A percentile compares a stretch with the other conserved stretches of the same genome.
Evolutionary conservation across 2,888 invertebrate genomes (phyloP).

Genomic region (Pelosia muscerda): DNA sequence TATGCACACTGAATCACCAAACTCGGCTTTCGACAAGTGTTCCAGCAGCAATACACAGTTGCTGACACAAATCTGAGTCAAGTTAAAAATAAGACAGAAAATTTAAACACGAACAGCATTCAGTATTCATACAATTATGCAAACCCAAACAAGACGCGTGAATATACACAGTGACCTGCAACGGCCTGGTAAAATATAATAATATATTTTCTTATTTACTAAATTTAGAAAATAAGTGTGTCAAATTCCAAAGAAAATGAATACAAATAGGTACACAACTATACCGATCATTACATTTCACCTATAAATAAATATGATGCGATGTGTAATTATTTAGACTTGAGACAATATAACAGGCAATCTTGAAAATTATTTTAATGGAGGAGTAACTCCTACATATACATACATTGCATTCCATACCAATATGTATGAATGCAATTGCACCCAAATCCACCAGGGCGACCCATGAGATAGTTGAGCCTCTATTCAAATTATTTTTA

Average conservation of each 20-base stretch:
- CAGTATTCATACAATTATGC: slow-evolving; percentile 34
- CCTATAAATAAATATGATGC: neutral
- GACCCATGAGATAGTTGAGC: too few relatives aligned
- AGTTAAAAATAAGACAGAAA: slow-evolving; percentile 64
- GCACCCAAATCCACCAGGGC: too few relatives aligned
- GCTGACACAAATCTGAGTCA: slow-evolving; percentile 65
- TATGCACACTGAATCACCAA: slow-evolving; percentile 40
- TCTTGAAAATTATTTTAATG: neutral
- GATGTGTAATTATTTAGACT: neutral
- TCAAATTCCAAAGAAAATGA: neutral
- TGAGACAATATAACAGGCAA: neutral
- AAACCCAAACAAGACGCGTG: slow-evolving; percentile 13
- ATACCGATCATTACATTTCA: neutral
- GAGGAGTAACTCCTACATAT: neutral
- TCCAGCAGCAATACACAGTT: slow-evolving; percentile 42
- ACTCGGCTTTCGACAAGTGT: slow-evolving; percentile 30
- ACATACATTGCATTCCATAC: neutral
- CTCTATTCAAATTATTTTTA: too few relatives aligned
- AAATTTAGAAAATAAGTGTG: neutral
- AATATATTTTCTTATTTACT: too few relatives aligned
- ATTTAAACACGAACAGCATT: slow-evolving; percentile 56
- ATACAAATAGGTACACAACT: neutral
- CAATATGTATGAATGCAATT: too few relatives aligned
- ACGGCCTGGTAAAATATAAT: too few relatives aligned
- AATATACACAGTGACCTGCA: too few relatives aligned